These are phyloP conservation scores for Phenganax subtilis DNA, from an alignment of 92 coral and sea anemone species.

Conservation along the genomic window DNA sequence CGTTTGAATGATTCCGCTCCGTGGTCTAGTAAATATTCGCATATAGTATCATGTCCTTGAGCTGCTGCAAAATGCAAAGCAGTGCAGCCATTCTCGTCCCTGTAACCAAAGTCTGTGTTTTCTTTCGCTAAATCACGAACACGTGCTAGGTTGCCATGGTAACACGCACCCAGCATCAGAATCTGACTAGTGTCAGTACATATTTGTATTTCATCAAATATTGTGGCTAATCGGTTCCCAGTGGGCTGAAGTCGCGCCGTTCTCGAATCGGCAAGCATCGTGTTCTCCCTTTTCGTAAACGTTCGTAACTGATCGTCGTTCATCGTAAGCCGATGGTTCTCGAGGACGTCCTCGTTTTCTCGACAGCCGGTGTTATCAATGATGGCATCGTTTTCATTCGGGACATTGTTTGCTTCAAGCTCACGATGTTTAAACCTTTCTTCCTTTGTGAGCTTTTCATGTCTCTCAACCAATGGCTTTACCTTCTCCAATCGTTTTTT, in stretches of 20 bases:
- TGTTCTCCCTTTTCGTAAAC: background rate
- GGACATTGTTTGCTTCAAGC: background rate
- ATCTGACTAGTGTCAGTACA: slow-evolving; percentile 62
- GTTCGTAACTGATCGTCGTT: background rate
- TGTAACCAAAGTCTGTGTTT: background rate
- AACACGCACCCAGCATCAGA: slow-evolving; percentile 81
- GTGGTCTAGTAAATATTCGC: slow-evolving; percentile 63
- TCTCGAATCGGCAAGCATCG: background rate
- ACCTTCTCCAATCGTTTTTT: background rate
- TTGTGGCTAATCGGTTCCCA: slow-evolving; percentile 57
- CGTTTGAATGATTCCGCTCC: slow-evolving; percentile 58
- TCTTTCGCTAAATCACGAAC: slow-evolving; percentile 49
- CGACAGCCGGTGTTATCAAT: background rate
- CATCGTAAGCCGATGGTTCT: background rate
- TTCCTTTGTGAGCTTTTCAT: slow-evolving; percentile 19
- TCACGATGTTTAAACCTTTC: slow-evolving; percentile 3
- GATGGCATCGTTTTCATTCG: background rate
- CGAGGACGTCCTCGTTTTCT: background rate
- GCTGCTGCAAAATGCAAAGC: slow-evolving; percentile 86
- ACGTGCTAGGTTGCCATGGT: slow-evolving; percentile 71
- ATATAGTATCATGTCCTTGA: slow-evolving; percentile 75
- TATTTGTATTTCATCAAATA: slow-evolving; percentile 60
- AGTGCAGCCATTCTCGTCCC: slow-evolving; percentile 77
- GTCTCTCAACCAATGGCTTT: slow-evolving; percentile 24
- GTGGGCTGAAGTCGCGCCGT: slow-evolving; percentile 8